A percentile compares a stretch with the other conserved stretches of the same genome.
Conservation (phyloP, 2,888 invertebrate genomes). For the Dolomedes plantarius region DNA sequence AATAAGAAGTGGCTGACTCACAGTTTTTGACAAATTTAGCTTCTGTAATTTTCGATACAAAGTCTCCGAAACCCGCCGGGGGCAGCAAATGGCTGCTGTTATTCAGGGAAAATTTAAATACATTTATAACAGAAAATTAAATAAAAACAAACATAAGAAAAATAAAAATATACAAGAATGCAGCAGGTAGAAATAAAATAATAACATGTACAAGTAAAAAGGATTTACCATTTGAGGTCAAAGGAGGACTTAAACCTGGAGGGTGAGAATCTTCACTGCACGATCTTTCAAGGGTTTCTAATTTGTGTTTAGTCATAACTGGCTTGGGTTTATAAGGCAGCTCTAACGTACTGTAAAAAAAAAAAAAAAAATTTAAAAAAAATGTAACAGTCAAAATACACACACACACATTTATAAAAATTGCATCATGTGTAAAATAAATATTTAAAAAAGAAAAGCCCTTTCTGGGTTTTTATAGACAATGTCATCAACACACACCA, state of each 20-base stretch:
- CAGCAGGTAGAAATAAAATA: no score
- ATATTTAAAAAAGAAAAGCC: no score
- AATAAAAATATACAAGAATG: neutral
- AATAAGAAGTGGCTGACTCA: neutral
- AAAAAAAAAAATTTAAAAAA: neutral
- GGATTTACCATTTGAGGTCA: constrained; percentile 46
- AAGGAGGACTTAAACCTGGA: constrained; percentile 5
- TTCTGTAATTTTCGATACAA: neutral
- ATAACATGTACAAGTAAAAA: neutral
- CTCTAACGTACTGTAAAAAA: constrained; percentile 64
- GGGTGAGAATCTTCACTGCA: constrained; percentile 18
- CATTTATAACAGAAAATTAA: neutral
- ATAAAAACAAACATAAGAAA: neutral
- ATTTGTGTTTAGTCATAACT: constrained; percentile 26
- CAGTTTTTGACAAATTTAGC: neutral
- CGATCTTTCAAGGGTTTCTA: constrained; percentile 31
- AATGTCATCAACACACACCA: no score
- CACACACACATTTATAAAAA: no score
- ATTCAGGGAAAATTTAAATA: neutral
- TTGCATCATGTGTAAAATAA: no score
- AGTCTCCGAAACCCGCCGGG: neutral
- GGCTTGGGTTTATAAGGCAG: constrained; percentile 70
- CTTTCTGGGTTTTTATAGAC: no score
- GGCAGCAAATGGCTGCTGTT: neutral
- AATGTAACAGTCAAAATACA: neutral